A percentile compares a stretch with the other conserved stretches of the same genome.
phyloP scores from a whole-genome alignment of 2,888 invertebrate species.

The Barypeithes pellucidus region DNA sequence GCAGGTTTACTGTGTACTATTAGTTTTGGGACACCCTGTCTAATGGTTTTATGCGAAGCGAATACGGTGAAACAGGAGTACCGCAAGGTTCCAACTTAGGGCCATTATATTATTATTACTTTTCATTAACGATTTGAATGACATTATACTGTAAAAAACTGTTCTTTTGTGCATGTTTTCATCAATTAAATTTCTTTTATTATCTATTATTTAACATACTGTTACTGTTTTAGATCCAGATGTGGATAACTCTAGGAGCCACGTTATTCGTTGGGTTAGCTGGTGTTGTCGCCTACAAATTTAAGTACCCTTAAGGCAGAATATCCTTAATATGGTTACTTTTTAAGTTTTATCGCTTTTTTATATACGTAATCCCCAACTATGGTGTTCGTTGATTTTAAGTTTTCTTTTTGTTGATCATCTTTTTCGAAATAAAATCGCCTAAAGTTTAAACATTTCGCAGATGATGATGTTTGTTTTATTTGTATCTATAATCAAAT shows the following conservation, averaged over 20 bases:
- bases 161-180: no score
- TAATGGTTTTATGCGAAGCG: no score
- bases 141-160: no score
- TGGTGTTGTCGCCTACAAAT: constrained; percentile 83
- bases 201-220: no score
- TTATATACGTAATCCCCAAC: background rate
- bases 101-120: no score
- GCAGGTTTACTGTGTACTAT: no score
- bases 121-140: no score
- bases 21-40: no score
- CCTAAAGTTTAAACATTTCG: background rate
- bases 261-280: constrained; percentile 80
- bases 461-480: background rate
- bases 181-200: no score
- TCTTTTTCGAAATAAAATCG: background rate
- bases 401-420: constrained; percentile 5
- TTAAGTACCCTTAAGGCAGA: constrained; percentile 71
- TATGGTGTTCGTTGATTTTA: constrained; percentile 15
- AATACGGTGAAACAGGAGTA: no score
- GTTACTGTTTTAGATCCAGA: constrained; percentile 70
- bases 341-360: constrained; percentile 18
- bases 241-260: constrained; percentile 82
- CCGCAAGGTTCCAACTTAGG: no score
- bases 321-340: background rate
- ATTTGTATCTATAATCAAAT: no score